These are phyloP conservation scores for Anniella stebbinsi DNA, from an alignment of 2,797 vertebrate genomes.

Conservation along the genomic window DNA sequence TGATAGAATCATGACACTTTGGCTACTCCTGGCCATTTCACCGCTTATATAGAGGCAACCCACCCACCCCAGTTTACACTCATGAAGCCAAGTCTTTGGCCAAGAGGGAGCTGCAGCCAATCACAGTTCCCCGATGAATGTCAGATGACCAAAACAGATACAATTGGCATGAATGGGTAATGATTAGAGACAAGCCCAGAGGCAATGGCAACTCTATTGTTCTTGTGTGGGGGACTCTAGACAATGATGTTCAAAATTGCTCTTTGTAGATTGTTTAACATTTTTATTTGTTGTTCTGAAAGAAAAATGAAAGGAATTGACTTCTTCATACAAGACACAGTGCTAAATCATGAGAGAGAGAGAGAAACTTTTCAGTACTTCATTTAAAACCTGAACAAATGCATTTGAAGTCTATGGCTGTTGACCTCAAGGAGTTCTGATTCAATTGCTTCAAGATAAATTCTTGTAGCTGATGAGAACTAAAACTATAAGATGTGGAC, in stretches of 20 bases:
- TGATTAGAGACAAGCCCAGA: background rate
- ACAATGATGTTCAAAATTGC: background rate
- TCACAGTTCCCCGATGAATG: background rate
- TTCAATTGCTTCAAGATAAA: slow-evolving; percentile 23
- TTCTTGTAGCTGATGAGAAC: background rate
- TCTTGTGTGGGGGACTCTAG: background rate
- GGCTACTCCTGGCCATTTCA: background rate
- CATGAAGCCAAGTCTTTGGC: too few species aligned
- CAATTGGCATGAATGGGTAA: background rate
- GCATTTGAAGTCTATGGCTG: slow-evolving; percentile 34
- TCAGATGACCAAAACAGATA: background rate
- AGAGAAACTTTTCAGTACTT: slow-evolving; percentile 16
- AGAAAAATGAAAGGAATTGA: background rate
- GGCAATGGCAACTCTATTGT: background rate
- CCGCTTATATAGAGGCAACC: background rate
- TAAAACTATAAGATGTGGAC: background rate
- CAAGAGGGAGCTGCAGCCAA: background rate
- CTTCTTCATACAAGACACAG: background rate
- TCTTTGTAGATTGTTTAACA: background rate
- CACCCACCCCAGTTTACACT: background rate
- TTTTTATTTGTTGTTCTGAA: background rate
- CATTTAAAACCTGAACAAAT: slow-evolving; percentile 14
- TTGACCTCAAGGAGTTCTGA: background rate
- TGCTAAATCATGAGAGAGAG: background rate
- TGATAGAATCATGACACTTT: background rate